Base-by-base conservation (phyloP, 2,888 invertebrate genomes). In the Harpagoxenus sublaevis region DNA sequence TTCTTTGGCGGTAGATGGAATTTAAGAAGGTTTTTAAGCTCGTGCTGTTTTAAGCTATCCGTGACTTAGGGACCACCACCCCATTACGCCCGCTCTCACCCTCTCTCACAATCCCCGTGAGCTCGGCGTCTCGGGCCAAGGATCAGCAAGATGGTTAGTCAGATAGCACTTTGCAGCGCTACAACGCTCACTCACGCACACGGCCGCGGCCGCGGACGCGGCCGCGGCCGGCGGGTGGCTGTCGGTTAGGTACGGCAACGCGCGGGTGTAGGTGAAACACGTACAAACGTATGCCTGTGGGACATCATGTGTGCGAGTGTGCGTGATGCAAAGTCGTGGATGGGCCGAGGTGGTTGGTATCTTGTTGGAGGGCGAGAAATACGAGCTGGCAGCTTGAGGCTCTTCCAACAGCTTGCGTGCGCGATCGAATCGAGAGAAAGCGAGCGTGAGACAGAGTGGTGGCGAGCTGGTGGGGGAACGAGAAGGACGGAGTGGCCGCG, bases 341-440 rank as follows among this genome's bases (percentile, higher is more conserved):
- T 86, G 89, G 92, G 91, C 87, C 83, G 89, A 91, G 90, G 91
- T 92, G 91, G 91, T 89, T 89, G 91, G 91, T 92, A 91, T 92
- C 92, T 92, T 88, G 92, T 92, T 92, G 91, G 92, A 92, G 90
- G 91, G 92, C 88, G 92, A 91, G 92, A 92, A 92, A 92, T 92
- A 91, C 92, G 92, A 92, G 88, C 87, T 86, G 83, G 79, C 90
- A 73, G 73, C 85, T 85, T 88, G 89, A 88, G 88, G 84, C 89
- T 90, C 87, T 85, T 91, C 89, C 84, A 86, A 55, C 83, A 79
- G 90, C 74, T 91, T 88, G 91, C 91, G 91, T 92, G 92, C 91
- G 83, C 89, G 91, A 92, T 90, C 88, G 83, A 89, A 86, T 83
- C 74, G 75, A 68, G 66, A 71, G 73, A 48, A 63, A 68, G 68